Conservation (phyloP, 2,797 vertebrate species). For the Rhinichthys osculus region DNA sequence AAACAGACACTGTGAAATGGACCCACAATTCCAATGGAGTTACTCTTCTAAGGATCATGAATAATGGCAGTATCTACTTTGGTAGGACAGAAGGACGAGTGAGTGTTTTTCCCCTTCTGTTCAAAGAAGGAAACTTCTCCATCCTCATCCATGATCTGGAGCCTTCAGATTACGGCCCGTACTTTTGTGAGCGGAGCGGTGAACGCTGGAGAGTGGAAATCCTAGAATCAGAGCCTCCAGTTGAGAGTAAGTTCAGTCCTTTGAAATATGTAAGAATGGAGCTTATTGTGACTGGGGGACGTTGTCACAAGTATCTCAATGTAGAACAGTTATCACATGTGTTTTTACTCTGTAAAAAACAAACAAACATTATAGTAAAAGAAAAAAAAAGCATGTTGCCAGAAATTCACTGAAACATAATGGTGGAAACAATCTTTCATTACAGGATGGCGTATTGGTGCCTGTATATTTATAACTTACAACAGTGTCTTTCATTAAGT, state of each 20-base stretch:
- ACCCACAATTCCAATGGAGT: background rate
- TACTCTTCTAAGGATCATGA: slow-evolving; percentile 39
- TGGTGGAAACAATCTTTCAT: background rate
- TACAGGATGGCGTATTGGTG: background rate
- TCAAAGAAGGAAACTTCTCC: slow-evolving; percentile 60
- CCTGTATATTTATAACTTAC: background rate
- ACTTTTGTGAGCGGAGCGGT: slow-evolving; percentile 52
- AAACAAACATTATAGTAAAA: background rate
- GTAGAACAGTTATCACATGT: background rate
- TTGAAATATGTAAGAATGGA: background rate
- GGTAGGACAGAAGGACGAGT: slow-evolving; percentile 51
- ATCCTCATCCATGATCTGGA: slow-evolving; percentile 56
- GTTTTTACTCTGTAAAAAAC: background rate
- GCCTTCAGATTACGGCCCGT: slow-evolving; percentile 50
- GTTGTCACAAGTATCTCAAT: background rate
- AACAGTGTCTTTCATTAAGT: background rate
- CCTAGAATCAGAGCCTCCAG: background rate
- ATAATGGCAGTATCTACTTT: slow-evolving; percentile 46
- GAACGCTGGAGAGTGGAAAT: slow-evolving; percentile 53
- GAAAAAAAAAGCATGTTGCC: background rate
- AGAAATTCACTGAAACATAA: background rate
- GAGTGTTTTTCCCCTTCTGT: slow-evolving; percentile 56
- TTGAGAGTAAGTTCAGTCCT: background rate
- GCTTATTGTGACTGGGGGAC: background rate
- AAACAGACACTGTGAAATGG: slow-evolving; percentile 45